Evolutionary conservation across 2,888 invertebrate genomes (phyloP), one percentile per base, ranked within the genome.

Genomic region (Erebia epiphron): DNA sequence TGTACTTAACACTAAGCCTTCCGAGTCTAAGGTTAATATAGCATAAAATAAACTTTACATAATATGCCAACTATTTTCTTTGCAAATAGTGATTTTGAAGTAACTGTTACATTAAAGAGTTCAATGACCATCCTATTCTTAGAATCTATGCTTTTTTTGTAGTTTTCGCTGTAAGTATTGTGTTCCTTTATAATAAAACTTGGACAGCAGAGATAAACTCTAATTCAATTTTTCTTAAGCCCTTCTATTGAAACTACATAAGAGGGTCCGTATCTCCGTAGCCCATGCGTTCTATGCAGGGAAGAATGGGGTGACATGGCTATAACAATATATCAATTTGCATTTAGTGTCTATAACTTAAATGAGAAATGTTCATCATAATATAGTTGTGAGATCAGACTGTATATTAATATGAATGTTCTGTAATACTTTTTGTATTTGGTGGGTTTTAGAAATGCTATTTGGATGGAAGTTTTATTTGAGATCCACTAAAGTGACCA

Each of bases 271-370:
- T 41, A 43, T 61, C 60, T 61, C 1, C 10, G 16, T 46, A 46
- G 9, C 13, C 62, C 46, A 18, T 14, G 14, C 46, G 62, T 49
- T 62, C 46, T 49, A 49, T n/a, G 26, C 18, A 14, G 16, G 21
- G 61, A 14, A 21, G 49, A 21, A 46, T 21, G 46, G 62, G 62
- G 62, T 21, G 49, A 21, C 9, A 43, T 43, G 46, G 49, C 46
- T 46, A 21, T 62, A 62, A 62, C 62, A 49, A 46, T 62, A 49
- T 49, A 49, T 62, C 62, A 57, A 61, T 43, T 61, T 46, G 43
- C 43, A 61, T 46, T 61, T 43, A n/a, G 16, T 43, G 57, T 35
- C 57, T n/a, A 35, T n/a, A 35, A 35, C 13, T 10, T 52, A 16
- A 8, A 16, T 52, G 10, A 8, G 10, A 54, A 54, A 54, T 16